These are phyloP conservation scores for Bufo bufo DNA, from an alignment of 2,113 vertebrate species.

Conservation along the genomic window DNA sequence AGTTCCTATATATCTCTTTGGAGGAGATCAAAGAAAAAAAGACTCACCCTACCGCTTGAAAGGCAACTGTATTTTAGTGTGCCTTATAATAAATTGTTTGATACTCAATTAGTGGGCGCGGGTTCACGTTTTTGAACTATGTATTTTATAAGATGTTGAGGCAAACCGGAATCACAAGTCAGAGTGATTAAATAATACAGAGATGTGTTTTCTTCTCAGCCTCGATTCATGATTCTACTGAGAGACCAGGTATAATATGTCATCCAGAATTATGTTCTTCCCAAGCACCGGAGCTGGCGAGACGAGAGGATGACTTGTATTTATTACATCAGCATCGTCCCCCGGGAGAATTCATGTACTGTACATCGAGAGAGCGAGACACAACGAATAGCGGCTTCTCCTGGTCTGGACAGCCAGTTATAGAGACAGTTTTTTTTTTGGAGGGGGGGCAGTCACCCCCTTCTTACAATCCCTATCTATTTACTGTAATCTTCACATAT, in stretches of 20 bases:
- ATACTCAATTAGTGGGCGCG: too few relatives aligned
- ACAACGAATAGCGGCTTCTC: slow-evolving; percentile 10
- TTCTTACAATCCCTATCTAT: not conserved
- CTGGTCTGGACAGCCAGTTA: not conserved
- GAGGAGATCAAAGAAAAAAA: too few relatives aligned
- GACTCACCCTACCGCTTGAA: too few relatives aligned
- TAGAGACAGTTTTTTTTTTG: too few relatives aligned
- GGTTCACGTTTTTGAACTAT: too few relatives aligned
- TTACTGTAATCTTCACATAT: not conserved
- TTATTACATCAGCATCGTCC: slow-evolving; percentile 29
- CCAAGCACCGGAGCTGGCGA: not conserved
- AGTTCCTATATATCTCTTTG: too few relatives aligned
- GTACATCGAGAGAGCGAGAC: not conserved
- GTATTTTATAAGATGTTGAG: too few relatives aligned
- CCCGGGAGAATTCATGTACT: not conserved
- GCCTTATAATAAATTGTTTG: too few relatives aligned
- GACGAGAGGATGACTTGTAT: not conserved
- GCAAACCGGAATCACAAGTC: too few relatives aligned
- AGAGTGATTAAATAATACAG: not conserved
- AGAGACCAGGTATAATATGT: slow-evolving; percentile 26
- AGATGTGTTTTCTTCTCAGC: not conserved
- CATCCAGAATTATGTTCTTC: slow-evolving; percentile 43
- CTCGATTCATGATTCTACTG: not conserved
- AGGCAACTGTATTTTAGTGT: too few relatives aligned
- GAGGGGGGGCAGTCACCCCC: not conserved